Percentiles rank a stretch among this genome's conserved stretches.
Evolutionary conservation across 1,140 invertebrate species (phyloP).

Genomic region (Lasaia peninsularis): DNA sequence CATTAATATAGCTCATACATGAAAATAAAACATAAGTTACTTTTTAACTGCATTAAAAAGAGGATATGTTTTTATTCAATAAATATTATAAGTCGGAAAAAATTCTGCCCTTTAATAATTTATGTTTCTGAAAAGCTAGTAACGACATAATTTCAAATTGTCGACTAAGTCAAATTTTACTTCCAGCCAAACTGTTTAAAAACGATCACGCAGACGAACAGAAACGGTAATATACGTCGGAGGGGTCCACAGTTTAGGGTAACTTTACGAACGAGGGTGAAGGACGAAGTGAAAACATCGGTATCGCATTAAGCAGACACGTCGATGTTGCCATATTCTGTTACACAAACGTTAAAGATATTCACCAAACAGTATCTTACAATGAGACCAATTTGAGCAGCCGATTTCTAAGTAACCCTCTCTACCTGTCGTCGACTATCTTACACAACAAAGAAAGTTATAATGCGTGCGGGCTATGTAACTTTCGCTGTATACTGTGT

Average conservation of each 20-base stretch:
- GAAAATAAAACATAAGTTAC: no score
- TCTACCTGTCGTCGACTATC: slow-evolving; percentile 52
- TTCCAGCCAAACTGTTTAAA: background rate
- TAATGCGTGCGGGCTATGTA: slow-evolving; percentile 62
- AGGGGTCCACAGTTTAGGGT: slow-evolving; percentile 62
- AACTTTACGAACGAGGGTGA: slow-evolving; percentile 61
- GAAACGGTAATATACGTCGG: slow-evolving; percentile 17
- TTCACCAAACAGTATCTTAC: slow-evolving; percentile 9
- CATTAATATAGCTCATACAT: no score
- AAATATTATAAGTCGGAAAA: no score
- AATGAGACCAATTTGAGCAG: slow-evolving; percentile 39
- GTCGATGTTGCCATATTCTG: slow-evolving; percentile 25
- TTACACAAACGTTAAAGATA: slow-evolving; percentile 4
- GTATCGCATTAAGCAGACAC: slow-evolving; percentile 50
- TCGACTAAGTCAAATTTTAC: no score
- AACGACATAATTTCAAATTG: no score
- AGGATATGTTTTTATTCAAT: no score
- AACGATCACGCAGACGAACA: background rate
- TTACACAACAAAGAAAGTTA: slow-evolving; percentile 78
- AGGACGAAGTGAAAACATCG: slow-evolving; percentile 58
- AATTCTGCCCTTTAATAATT: no score
- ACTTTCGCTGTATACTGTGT: slow-evolving; percentile 69
- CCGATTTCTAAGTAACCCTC: slow-evolving; percentile 70
- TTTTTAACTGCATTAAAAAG: no score
- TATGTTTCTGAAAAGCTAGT: no score